Conservation (phyloP, 2,113 vertebrate species). For the Hyla sarda region DNA sequence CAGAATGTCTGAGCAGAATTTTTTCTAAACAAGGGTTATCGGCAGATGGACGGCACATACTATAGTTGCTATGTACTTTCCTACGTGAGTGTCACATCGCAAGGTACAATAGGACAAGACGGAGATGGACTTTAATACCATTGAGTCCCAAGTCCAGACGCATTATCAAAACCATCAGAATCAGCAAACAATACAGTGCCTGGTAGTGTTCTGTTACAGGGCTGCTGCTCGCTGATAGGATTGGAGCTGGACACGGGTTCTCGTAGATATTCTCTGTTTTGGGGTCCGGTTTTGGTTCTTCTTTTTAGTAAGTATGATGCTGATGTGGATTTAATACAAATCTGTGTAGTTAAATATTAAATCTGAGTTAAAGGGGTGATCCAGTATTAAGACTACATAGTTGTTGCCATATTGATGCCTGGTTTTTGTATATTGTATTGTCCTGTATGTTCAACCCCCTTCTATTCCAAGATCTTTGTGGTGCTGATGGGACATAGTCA, state of each 20-base stretch:
- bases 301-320: not conserved
- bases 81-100: not conserved
- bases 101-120: not conserved
- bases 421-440: too few species aligned
- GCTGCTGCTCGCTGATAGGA: not conserved
- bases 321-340: not conserved
- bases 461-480: too few species aligned
- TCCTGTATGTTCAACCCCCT: too few species aligned
- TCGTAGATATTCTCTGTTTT: not conserved
- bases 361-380: too few species aligned
- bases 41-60: not conserved
- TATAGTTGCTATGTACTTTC: not conserved
- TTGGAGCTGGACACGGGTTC: not conserved
- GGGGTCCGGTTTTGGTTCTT: not conserved
- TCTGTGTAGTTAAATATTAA: too few species aligned
- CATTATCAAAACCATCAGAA: slow-evolving; percentile 8
- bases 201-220: not conserved
- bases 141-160: not conserved
- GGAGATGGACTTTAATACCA: slow-evolving; percentile 19
- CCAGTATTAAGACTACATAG: too few species aligned
- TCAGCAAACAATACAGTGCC: slow-evolving; percentile 23
- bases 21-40: too few species aligned
- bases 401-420: too few species aligned
- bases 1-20: too few species aligned
- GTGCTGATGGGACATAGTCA: too few species aligned